phyloP scores from a whole-genome alignment of 2,113 vertebrate species.

The Hucho hucho region DNA sequence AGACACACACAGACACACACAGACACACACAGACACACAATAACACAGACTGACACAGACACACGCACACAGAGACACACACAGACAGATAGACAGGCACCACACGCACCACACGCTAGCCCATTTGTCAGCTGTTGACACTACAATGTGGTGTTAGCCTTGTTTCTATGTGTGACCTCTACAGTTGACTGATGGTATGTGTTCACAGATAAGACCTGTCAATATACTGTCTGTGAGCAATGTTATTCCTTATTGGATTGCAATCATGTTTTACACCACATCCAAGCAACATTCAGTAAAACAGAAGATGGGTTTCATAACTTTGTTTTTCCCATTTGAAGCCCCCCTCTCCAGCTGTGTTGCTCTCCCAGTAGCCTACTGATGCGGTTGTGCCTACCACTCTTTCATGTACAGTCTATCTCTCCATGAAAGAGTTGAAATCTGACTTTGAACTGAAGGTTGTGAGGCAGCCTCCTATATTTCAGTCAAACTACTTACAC shows the following conservation, averaged over 20 bases:
- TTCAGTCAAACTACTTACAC: not conserved
- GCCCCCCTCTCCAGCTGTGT: not conserved
- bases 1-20: too few relatives aligned
- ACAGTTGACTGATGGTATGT: not conserved
- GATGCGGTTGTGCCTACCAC: not conserved
- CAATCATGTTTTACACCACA: not conserved
- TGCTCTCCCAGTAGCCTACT: too few relatives aligned
- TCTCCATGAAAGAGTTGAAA: not conserved
- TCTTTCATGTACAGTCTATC: not conserved
- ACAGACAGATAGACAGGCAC: too few relatives aligned
- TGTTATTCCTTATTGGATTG: too few relatives aligned
- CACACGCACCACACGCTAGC: not conserved
- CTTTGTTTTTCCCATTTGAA: not conserved
- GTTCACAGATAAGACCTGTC: too few relatives aligned
- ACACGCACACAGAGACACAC: slow-evolving; percentile 1
- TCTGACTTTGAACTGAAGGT: not conserved
- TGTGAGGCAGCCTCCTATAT: not conserved
- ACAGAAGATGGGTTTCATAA: not conserved
- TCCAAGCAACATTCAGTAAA: not conserved
- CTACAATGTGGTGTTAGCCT: not conserved
- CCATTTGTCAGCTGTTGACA: not conserved
- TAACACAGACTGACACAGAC: not conserved
- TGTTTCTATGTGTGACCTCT: not conserved
- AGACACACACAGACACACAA: too few relatives aligned
- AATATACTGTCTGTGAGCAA: too few relatives aligned